phyloP scores from a whole-genome alignment of 2,888 invertebrate species.

The Hyposoter dolosus region DNA sequence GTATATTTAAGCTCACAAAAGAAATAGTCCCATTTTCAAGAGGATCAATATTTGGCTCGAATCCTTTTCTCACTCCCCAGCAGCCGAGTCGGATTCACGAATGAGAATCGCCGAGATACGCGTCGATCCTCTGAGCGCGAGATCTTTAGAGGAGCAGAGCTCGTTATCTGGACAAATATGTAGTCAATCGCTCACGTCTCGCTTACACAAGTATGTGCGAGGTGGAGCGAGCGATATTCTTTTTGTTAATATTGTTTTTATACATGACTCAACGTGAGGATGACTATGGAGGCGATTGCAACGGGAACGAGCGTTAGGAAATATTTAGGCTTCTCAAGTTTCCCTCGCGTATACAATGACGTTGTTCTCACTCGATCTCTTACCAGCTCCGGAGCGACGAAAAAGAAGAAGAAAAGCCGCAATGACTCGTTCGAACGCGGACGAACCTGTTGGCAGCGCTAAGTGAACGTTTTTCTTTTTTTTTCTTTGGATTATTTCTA shows the following conservation, averaged over 20 bases:
- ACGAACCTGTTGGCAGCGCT: slow-evolving; percentile 46
- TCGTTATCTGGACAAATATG: slow-evolving; percentile 36
- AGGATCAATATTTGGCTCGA: slow-evolving; percentile 9
- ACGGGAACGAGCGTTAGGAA: slow-evolving; percentile 30
- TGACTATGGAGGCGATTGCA: not conserved
- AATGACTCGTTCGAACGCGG: slow-evolving; percentile 59
- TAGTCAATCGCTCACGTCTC: slow-evolving; percentile 19
- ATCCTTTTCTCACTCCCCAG: not conserved
- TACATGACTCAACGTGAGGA: slow-evolving; percentile 47
- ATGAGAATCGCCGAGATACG: not conserved
- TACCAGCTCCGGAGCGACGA: not conserved
- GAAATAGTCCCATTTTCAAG: not conserved
- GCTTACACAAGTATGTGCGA: not conserved
- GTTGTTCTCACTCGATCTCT: not conserved
- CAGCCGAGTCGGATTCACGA: not conserved
- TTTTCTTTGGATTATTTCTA: slow-evolving; percentile 8
- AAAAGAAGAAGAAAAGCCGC: slow-evolving; percentile 17
- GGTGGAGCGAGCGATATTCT: not conserved
- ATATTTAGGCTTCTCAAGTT: slow-evolving; percentile 58
- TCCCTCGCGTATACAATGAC: not conserved
- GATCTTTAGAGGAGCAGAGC: not conserved
- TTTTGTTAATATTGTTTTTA: slow-evolving; percentile 19
- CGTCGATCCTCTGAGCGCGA: no score
- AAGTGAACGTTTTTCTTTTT: slow-evolving; percentile 32
- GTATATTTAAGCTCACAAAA: not conserved